phyloP scores from a whole-genome alignment of 2,888 invertebrate species.

The Drosophila niveifrons region DNA sequence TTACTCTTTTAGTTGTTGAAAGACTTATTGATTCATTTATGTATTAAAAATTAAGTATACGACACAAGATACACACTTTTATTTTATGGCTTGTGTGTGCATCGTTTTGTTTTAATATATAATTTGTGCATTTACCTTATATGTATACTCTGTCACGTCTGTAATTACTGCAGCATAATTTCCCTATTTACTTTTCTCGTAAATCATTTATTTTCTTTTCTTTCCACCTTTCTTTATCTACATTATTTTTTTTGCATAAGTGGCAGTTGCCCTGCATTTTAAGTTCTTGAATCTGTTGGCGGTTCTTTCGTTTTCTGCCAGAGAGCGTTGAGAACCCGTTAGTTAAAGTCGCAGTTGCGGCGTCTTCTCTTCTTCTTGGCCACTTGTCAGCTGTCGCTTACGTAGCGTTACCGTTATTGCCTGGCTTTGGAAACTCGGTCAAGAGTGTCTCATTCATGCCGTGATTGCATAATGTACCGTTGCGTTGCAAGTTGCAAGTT shows the following conservation, averaged over 20 bases:
- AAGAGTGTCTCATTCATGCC: conserved; percentile 84
- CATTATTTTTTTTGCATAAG: conserved; percentile 19
- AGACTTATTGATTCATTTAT: no score
- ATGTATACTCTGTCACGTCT: not conserved
- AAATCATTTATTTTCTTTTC: not conserved
- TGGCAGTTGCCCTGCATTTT: conserved; percentile 27
- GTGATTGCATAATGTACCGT: conserved; percentile 84
- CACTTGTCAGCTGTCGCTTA: conserved; percentile 78
- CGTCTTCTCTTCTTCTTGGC: conserved; percentile 34
- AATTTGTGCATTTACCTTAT: not conserved
- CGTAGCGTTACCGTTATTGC: conserved; percentile 80
- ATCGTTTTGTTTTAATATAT: no score
- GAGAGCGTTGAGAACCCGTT: conserved; percentile 64
- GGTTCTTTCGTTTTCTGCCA: conserved; percentile 35
- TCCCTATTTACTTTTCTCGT: not conserved
- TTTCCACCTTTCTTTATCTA: not conserved
- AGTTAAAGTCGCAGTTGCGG: conserved; percentile 38
- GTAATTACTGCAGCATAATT: not conserved
- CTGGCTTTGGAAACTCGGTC: conserved; percentile 83
- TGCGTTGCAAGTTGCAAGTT: conserved; percentile 40
- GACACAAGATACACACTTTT: not conserved
- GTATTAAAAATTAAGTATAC: not conserved
- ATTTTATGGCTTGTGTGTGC: no score
- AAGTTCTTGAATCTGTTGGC: conserved; percentile 26
- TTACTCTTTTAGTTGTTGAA: no score